Evolutionary conservation across 2,888 invertebrate species (phyloP), one percentile per base, ranked within the genome.

Genomic region (Spicauda simplicius): DNA sequence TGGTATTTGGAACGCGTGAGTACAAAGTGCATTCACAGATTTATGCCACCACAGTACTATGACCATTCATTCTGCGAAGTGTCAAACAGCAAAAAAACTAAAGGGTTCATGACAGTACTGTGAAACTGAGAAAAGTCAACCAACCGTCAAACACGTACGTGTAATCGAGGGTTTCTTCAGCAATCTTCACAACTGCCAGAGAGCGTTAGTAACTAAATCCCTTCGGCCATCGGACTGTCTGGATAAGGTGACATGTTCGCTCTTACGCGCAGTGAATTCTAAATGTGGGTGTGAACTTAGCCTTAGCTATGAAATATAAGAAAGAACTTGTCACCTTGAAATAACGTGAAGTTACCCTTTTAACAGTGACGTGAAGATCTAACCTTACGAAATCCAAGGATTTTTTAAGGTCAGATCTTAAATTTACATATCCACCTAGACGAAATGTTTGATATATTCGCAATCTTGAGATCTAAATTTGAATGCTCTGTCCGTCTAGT

Each of bases 201-300:
- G 14, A 2, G 59, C 48, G 37, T 57, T 57, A 57, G 59, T 59
- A 59, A 59, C 59, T 45, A 57, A 19, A 59, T 59, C 45, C 59
- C n/a, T 25, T 59, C n/a, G 48, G 56, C 69, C 69, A 70, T 71
- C 74, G 74, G 73, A 41, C 57, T 77, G 76, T 75, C 69, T 71
- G 74, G 71, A 59, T 66, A 73, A 76, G 77, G 77, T 77, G 78
- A 77, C 78, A 71, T 72, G 72, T 71, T 75, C 74, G 75, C 72
- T 76, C 77, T 75, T 37, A 37, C 37, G 37, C 10, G 37, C 1
- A 37, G 73, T 79, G 81, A 80, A 81, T 81, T 81, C 77, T 73
- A 80, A 78, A 64, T 68, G 48, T 61, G 10, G 37, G 10, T 2
- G 37, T 37, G 5, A 3, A 11, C 5, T 5, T 3, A 5, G 1